Conservation (phyloP, 2,888 invertebrate genomes). For the Brenthis ino region DNA sequence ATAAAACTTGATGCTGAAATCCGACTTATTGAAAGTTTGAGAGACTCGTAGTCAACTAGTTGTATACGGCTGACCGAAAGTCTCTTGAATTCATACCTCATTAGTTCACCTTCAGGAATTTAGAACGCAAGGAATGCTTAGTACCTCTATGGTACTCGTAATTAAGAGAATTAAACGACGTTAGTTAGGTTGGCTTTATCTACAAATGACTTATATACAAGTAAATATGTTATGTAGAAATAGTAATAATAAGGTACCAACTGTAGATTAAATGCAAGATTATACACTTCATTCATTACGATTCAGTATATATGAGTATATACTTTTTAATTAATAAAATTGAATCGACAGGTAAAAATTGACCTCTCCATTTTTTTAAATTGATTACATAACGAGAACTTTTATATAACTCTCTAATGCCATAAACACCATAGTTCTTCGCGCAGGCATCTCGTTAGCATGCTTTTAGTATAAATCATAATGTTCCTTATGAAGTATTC, state of each 20-base stretch:
- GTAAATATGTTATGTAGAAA: not conserved
- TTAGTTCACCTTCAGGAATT: constrained; percentile 17
- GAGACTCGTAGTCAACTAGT: not conserved
- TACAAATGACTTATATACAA: not conserved
- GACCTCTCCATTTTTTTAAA: not conserved
- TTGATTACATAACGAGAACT: too few species aligned
- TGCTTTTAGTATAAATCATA: constrained; percentile 9
- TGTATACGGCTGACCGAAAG: not conserved
- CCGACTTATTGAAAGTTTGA: constrained; percentile 9
- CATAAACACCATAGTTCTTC: too few species aligned
- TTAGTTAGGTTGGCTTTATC: constrained; percentile 3
- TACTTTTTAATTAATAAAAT: too few species aligned
- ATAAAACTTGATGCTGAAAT: constrained; percentile 12
- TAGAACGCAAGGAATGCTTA: constrained; percentile 2
- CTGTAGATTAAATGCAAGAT: not conserved
- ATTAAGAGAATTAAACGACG: constrained; percentile 12
- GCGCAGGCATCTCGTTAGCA: not conserved
- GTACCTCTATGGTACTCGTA: not conserved
- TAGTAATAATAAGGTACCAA: too few species aligned
- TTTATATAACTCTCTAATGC: too few species aligned
- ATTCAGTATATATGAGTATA: too few species aligned
- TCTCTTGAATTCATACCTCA: constrained; percentile 2
- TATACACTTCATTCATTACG: not conserved
- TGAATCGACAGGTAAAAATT: not conserved
- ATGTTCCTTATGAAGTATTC: constrained; percentile 7